Base-by-base conservation (phyloP, 2,888 invertebrate species). In the Papilio gigon region DNA sequence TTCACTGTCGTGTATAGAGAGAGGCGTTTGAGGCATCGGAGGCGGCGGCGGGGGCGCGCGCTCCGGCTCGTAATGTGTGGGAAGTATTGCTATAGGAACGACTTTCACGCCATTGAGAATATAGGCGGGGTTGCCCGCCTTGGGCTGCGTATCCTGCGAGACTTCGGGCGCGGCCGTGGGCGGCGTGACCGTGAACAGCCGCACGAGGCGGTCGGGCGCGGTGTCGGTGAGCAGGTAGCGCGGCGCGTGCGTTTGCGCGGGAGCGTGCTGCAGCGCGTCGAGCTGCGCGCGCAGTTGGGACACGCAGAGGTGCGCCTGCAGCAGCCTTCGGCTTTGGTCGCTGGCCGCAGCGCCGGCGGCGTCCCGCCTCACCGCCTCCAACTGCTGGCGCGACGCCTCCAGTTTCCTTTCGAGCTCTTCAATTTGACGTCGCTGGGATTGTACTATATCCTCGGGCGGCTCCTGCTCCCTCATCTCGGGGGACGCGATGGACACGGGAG, bases 361-460 rank as follows among this genome's bases (percentile, higher is more conserved):
- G 42, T 93, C 90, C 33, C 94, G 94, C 71, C 95, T 93, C 70
- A 94, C 94, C 73, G 94, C 94, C 78, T 96, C 95, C 73, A 96
- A 83, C 80, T 96, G 96, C 75, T 95, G 94, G 71, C 97, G 95
- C 1, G 96, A 96, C 73, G 95, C 94, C 71, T 95, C 95, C 74
- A 97, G 82, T 79, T 97, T 96, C 2, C 97, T 90, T 83, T 98
- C 97, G 58, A 98, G 90, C 79, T 97, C 97, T 79, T 97, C 96
- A 75, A 98, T 98, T 85, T 96, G 95, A 65, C 96, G 94, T 78
- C 92, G 80, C 83, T 98, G 98, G 78, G 97, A 96, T 71, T 95
- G 94, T 65, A 97, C 95, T 70, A 97, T 94, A 76, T 97, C 96
- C 78, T 97, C 96, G 47, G 79, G 88, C 72, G 75, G 92, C 72